Conservation (phyloP, 1,140 invertebrate species). For the Leucophenga varia region DNA sequence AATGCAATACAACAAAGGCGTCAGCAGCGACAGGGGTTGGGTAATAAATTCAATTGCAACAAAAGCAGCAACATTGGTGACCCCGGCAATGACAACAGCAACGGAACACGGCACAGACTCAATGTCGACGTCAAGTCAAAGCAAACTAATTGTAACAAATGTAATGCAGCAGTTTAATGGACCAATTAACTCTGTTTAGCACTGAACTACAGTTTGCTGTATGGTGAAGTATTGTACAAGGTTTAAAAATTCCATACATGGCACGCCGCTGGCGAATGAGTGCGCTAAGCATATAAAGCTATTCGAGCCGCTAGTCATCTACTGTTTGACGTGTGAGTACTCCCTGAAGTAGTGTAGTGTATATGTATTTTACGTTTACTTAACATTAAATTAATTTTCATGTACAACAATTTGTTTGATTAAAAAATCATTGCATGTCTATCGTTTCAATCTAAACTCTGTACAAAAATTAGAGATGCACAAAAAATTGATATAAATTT, state of each 20-base stretch:
- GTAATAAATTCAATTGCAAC: not conserved
- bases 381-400: conserved; percentile 45
- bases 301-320: conserved; percentile 88
- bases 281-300: conserved; percentile 66
- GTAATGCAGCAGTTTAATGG: too few species aligned
- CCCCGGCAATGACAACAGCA: too few species aligned
- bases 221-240: conserved; percentile 43
- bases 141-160: conserved; percentile 25
- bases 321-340: conserved; percentile 69
- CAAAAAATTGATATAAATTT: too few species aligned
- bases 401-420: conserved; percentile 47
- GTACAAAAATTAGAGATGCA: too few species aligned
- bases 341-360: conserved; percentile 8
- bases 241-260: conserved; percentile 32
- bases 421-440: too few species aligned
- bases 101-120: conserved; percentile 1
- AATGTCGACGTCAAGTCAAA: conserved; percentile 14
- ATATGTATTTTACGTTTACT: not conserved
- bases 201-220: conserved; percentile 9
- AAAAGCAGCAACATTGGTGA: conserved; percentile 21
- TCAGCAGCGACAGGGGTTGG: not conserved
- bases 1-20: conserved; percentile 13
- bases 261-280: conserved; percentile 31
- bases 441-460: too few species aligned
- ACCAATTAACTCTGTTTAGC: not conserved